phyloP scores from a whole-genome alignment of 2,888 invertebrate genomes.

The Rosalia funebris region DNA sequence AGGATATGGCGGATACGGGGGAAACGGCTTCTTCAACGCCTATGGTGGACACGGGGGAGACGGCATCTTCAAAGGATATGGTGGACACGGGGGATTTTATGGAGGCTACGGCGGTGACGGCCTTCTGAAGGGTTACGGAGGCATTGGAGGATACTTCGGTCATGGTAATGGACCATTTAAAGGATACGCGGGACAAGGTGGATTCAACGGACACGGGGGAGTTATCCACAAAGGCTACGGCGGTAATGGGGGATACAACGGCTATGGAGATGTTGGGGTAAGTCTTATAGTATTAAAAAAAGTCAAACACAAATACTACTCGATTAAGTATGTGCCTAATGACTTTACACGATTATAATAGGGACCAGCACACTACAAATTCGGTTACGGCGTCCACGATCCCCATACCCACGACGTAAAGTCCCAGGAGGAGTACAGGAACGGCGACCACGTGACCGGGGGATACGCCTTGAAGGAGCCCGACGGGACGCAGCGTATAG shows the following conservation, averaged over 20 bases:
- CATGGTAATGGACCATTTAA: neutral
- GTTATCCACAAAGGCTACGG: neutral
- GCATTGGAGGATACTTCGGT: neutral
- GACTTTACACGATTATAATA: no score
- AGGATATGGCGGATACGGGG: neutral
- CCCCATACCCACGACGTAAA: conserved; percentile 57
- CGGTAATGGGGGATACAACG: neutral
- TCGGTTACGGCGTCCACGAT: conserved; percentile 55
- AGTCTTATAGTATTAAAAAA: neutral
- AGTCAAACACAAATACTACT: neutral
- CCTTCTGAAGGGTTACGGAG: neutral
- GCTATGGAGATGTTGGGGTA: neutral
- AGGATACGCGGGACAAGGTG: neutral
- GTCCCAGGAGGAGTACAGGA: conserved; percentile 55
- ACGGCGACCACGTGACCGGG: conserved; percentile 58
- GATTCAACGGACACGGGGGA: neutral
- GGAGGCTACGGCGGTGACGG: neutral
- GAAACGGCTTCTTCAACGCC: neutral
- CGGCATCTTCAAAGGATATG: neutral
- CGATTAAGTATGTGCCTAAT: no score
- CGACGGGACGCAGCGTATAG: conserved; percentile 56
- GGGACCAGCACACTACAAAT: conserved; percentile 9
- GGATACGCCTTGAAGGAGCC: conserved; percentile 55
- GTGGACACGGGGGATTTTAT: neutral
- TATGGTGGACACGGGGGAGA: neutral